A percentile compares a stretch with the other conserved stretches of the same genome.
Conservation (phyloP, 2,888 invertebrate genomes). For the Leptopilina syphax region DNA sequence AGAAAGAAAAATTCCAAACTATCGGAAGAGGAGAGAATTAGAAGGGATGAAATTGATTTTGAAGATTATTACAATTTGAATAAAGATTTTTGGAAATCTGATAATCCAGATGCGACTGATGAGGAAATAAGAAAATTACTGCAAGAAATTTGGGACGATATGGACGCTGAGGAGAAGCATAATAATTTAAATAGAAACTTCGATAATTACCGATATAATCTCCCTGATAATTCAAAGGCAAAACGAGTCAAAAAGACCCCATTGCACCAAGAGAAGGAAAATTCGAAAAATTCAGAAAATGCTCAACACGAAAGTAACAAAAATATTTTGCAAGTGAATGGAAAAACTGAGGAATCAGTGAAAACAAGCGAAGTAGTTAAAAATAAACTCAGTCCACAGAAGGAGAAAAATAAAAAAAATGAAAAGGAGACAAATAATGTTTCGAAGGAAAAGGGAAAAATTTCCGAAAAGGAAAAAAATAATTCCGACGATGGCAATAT, state of each 20-base stretch:
- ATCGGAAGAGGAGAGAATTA: background rate
- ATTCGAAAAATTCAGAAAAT: slow-evolving; percentile 19
- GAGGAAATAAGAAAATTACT: slow-evolving; percentile 51
- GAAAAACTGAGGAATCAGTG: background rate
- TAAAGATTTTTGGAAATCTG: slow-evolving; percentile 46
- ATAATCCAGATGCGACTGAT: slow-evolving; percentile 51
- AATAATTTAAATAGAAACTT: slow-evolving; percentile 35
- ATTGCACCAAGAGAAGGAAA: background rate
- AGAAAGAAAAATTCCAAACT: slow-evolving; percentile 4
- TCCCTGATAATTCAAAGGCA: background rate
- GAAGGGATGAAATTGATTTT: slow-evolving; percentile 46
- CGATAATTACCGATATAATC: slow-evolving; percentile 19
- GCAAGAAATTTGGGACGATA: slow-evolving; percentile 48
- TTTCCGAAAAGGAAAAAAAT: background rate
- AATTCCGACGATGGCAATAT: background rate
- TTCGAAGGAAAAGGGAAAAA: slow-evolving; percentile 1
- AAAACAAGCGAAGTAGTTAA: background rate
- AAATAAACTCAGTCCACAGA: background rate
- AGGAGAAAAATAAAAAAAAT: background rate
- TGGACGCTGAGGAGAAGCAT: slow-evolving; percentile 50
- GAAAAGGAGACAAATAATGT: background rate
- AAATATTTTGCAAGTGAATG: background rate
- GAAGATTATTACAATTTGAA: slow-evolving; percentile 54
- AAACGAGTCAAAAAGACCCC: background rate
- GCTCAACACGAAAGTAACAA: background rate